Conservation (phyloP, 1,140 invertebrate species). For the Carposina sasakii region DNA sequence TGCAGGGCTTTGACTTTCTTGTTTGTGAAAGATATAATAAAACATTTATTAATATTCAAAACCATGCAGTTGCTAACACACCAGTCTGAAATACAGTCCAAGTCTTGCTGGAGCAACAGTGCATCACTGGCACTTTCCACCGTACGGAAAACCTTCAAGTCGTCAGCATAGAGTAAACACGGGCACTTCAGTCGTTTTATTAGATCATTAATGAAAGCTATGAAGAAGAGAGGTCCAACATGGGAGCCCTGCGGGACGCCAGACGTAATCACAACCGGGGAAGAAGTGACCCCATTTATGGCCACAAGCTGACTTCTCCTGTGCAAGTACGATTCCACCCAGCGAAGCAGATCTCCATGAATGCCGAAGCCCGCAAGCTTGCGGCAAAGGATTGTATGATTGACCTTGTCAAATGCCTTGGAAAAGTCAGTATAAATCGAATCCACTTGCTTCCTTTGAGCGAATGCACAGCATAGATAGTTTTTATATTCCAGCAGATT, state of each 20-base stretch:
- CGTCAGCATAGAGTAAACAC: not conserved
- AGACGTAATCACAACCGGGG: not conserved
- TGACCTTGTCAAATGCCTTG: slow-evolving; percentile 7
- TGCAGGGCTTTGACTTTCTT: slow-evolving; percentile 2
- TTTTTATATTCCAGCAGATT: not conserved
- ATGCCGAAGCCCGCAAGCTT: not conserved
- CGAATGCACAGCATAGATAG: not conserved
- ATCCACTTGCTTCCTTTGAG: not conserved
- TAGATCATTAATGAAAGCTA: slow-evolving; percentile 3
- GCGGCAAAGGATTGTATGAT: not conserved
- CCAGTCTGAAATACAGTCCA: not conserved
- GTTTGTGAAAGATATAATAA: not conserved
- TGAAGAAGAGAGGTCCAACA: not conserved
- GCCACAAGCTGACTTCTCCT: not conserved
- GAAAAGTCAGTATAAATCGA: slow-evolving; percentile 7
- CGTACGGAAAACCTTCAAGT: not conserved
- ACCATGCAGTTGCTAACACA: not conserved
- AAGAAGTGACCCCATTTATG: not conserved
- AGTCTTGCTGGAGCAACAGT: not conserved
- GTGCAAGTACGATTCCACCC: slow-evolving; percentile 1
- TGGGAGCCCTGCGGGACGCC: slow-evolving; percentile 1
- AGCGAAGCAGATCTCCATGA: not conserved
- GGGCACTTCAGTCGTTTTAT: not conserved
- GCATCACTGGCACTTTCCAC: not conserved
- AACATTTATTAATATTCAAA: not conserved